Evolutionary conservation across 2,113 vertebrate genomes (phyloP).

Genomic region (Malaclemys terrapin): DNA sequence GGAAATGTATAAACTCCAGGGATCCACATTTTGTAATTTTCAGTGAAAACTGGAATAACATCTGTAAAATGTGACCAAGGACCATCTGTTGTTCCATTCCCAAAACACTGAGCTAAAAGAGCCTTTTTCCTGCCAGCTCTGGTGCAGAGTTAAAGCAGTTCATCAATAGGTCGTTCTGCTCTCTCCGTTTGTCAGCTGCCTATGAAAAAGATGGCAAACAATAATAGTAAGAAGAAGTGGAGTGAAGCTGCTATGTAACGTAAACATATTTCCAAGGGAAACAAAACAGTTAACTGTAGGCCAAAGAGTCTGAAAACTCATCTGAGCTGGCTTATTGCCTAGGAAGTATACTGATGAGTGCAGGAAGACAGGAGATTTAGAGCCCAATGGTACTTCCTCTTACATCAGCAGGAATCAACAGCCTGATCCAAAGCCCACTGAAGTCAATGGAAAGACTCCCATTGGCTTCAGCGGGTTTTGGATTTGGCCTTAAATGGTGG

Average conservation of each 20-base stretch:
- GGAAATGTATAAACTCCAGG: slow-evolving; percentile 24
- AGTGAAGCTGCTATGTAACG: slow-evolving; percentile 17
- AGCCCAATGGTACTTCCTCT: neutral
- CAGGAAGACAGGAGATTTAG: neutral
- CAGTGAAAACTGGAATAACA: slow-evolving; percentile 55
- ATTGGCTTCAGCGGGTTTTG: neutral
- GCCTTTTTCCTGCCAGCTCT: slow-evolving; percentile 44
- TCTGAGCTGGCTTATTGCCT: neutral
- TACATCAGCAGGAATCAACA: slow-evolving; percentile 10
- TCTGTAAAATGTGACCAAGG: slow-evolving; percentile 48
- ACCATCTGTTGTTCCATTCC: slow-evolving; percentile 66
- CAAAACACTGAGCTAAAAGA: slow-evolving; percentile 23
- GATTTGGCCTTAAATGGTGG: neutral
- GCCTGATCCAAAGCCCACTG: neutral
- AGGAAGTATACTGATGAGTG: neutral
- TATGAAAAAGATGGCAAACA: slow-evolving; percentile 23
- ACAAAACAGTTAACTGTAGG: neutral
- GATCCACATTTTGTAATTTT: slow-evolving; percentile 52
- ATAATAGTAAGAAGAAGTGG: neutral
- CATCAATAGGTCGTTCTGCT: slow-evolving; percentile 59
- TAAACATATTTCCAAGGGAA: neutral
- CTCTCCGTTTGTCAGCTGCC: slow-evolving; percentile 33
- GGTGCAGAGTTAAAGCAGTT: slow-evolving; percentile 20
- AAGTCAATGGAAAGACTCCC: neutral
- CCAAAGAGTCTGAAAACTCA: slow-evolving; percentile 1